These are phyloP conservation scores for Siniperca chuatsi DNA, from an alignment of 2,113 vertebrate genomes.

Conservation along the genomic window DNA sequence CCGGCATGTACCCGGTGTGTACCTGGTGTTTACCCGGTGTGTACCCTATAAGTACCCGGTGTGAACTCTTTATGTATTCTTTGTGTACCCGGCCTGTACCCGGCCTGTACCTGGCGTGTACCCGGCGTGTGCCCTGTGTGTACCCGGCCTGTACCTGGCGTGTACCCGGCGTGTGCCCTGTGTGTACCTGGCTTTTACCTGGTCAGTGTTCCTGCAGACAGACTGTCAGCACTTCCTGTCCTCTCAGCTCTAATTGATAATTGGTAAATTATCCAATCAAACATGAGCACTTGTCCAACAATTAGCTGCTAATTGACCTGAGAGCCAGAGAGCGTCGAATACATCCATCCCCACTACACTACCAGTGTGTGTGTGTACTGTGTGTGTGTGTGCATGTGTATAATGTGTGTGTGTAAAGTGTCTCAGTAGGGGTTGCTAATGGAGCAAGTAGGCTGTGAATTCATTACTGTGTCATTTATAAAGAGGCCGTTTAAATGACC, in stretches of 20 bases:
- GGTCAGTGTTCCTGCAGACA: neutral
- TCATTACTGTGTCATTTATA: slow-evolving; percentile 68
- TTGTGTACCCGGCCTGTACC: neutral
- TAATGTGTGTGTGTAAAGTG: slow-evolving; percentile 34
- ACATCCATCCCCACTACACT: neutral
- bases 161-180: neutral
- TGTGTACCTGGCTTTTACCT: neutral
- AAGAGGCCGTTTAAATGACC: slow-evolving; percentile 49
- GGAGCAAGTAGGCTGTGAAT: slow-evolving; percentile 60
- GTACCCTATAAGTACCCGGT: neutral
- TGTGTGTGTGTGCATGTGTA: neutral
- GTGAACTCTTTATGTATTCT: no score
- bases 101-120: neutral
- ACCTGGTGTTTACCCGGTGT: neutral
- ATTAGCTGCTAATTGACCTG: slow-evolving; percentile 60
- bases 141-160: neutral
- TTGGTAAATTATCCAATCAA: slow-evolving; percentile 61
- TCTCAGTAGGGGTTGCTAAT: slow-evolving; percentile 62
- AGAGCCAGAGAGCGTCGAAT: slow-evolving; percentile 18
- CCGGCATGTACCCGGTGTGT: neutral
- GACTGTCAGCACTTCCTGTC: slow-evolving; percentile 7
- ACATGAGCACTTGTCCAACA: slow-evolving; percentile 35
- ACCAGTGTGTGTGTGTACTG: neutral
- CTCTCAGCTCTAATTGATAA: slow-evolving; percentile 29
- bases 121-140: neutral